Conservation (phyloP, 2,113 vertebrate genomes). For the Etia nguti region DNA sequence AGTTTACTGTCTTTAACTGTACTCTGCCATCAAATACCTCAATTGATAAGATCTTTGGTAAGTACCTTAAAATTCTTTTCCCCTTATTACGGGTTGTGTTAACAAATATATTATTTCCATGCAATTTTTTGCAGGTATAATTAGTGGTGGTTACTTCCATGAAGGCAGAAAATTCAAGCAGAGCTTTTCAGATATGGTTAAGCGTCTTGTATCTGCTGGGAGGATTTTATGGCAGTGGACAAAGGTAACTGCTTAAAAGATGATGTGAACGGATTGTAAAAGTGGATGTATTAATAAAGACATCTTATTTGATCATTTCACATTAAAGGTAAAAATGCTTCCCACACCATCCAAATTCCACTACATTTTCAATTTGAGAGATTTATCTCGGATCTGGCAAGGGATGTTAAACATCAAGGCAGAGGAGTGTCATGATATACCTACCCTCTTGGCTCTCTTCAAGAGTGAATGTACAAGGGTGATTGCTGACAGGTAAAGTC, state of each 20-base stretch:
- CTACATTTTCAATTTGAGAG: constrained; percentile 87
- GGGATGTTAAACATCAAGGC: constrained; percentile 81
- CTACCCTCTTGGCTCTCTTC: constrained; percentile 54
- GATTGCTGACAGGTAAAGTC: constrained; percentile 76
- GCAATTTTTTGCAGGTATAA: constrained; percentile 63
- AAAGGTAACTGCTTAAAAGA: constrained; percentile 69
- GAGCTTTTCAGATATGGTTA: constrained; percentile 71
- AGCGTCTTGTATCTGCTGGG: constrained; percentile 70
- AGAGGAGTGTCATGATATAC: constrained; percentile 73
- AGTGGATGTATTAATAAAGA: not conserved
- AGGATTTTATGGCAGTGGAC: constrained; percentile 85
- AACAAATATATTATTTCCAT: not conserved
- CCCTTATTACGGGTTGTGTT: fast-evolving
- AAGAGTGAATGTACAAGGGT: constrained; percentile 71
- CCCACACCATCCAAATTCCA: constrained; percentile 89
- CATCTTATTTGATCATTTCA: constrained; percentile 66
- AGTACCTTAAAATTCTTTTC: not conserved
- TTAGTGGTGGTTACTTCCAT: constrained; percentile 82
- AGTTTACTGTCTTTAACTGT: constrained; percentile 87
- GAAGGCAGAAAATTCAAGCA: constrained; percentile 72
- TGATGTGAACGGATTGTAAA: not conserved
- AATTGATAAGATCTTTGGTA: constrained; percentile 91
- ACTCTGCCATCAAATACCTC: constrained; percentile 84
- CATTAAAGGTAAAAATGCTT: constrained; percentile 82
- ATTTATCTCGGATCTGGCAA: constrained; percentile 89